phyloP scores from a whole-genome alignment of 1,140 invertebrate genomes.

The Leptinotarsa undecemlineata region DNA sequence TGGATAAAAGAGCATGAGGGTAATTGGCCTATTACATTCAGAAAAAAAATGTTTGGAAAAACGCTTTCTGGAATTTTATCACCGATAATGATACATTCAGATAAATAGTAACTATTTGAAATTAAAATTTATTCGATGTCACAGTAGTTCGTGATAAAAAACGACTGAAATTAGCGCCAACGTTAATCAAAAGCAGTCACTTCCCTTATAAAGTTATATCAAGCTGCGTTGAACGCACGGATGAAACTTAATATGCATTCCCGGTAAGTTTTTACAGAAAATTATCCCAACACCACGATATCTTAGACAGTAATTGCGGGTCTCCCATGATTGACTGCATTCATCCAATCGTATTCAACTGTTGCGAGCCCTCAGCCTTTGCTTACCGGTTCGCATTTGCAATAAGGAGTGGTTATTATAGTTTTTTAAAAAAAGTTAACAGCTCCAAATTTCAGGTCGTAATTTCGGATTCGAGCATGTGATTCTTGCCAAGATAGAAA shows the following conservation, averaged over 20 bases:
- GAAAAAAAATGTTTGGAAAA: too few relatives aligned
- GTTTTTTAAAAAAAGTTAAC: slow-evolving; percentile 38
- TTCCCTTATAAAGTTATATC: slow-evolving; percentile 17
- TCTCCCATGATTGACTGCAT: slow-evolving; percentile 23
- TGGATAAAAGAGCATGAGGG: too few relatives aligned
- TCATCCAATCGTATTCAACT: slow-evolving; percentile 20
- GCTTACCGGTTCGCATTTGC: slow-evolving; percentile 32
- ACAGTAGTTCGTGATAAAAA: too few relatives aligned
- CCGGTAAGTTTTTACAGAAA: slow-evolving; percentile 16
- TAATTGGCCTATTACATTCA: too few relatives aligned
- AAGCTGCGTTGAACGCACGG: neutral
- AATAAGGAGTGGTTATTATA: slow-evolving; percentile 38
- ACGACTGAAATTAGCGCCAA: too few relatives aligned
- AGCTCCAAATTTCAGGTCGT: slow-evolving; percentile 29
- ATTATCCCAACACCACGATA: slow-evolving; percentile 24
- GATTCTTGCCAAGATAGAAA: slow-evolving; percentile 14
- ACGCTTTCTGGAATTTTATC: too few relatives aligned
- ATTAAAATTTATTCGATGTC: too few relatives aligned
- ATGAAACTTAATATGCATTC: slow-evolving; percentile 13
- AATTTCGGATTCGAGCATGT: slow-evolving; percentile 15
- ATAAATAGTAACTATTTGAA: too few relatives aligned
- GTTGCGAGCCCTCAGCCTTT: slow-evolving; percentile 5
- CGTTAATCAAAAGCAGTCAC: neutral
- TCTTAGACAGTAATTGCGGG: slow-evolving; percentile 21
- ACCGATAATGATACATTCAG: too few relatives aligned